Conservation (phyloP, 2,113 vertebrate species). For the Brienomyrus brachyistius region DNA sequence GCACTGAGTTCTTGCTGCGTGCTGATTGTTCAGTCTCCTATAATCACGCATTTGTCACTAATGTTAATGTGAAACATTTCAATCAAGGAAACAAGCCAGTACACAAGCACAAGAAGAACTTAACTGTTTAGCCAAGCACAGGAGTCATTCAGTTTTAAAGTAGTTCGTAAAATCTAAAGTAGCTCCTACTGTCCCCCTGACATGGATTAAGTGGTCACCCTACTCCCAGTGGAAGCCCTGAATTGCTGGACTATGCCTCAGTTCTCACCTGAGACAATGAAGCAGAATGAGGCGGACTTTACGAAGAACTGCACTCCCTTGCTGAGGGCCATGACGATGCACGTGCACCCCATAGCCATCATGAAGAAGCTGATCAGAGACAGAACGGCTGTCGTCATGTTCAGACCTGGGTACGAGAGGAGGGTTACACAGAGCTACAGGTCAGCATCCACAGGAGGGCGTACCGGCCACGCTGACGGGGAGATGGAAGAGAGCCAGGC, state of each 20-base stretch:
- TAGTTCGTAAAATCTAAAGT: no score
- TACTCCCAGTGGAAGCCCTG: not conserved
- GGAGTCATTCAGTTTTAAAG: no score
- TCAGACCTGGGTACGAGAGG: slow-evolving; percentile 56
- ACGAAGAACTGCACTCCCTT: slow-evolving; percentile 79
- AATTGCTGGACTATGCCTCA: not conserved
- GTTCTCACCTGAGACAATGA: slow-evolving; percentile 71
- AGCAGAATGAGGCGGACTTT: slow-evolving; percentile 77
- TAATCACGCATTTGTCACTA: no score
- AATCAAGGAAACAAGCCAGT: no score
- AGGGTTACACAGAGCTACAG: not conserved
- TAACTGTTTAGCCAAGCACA: no score
- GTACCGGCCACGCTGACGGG: slow-evolving; percentile 31
- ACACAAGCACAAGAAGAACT: no score
- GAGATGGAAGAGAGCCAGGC: not conserved
- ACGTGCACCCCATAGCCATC: slow-evolving; percentile 76
- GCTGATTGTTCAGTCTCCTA: no score
- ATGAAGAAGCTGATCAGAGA: slow-evolving; percentile 69
- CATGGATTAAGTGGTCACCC: no score
- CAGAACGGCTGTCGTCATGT: slow-evolving; percentile 65
- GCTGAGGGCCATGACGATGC: slow-evolving; percentile 76
- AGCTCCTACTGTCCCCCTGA: no score
- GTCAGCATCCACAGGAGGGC: slow-evolving; percentile 33
- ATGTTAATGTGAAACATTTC: no score
- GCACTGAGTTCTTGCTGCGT: no score